Percentiles rank a stretch among this genome's conserved stretches.
Evolutionary conservation across 37 sponge, comb jelly and placozoan species (phyloP).

Genomic region (Eunapius fragilis): DNA sequence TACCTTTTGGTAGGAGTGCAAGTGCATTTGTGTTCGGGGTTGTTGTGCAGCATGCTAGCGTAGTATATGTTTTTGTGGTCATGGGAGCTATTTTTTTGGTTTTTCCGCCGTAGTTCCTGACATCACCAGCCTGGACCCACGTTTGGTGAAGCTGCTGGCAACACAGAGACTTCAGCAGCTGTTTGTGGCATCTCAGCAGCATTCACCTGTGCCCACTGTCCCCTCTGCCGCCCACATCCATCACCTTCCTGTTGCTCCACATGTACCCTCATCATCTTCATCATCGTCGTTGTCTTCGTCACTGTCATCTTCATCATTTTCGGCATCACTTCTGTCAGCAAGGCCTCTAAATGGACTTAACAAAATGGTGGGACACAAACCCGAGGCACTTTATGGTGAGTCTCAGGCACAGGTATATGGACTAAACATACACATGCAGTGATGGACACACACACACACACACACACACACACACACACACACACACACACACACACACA

Average conservation of each 20-base stretch:
- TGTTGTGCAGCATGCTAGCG: no score
- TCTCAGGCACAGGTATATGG: not conserved
- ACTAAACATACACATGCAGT: slow-evolving; percentile 9
- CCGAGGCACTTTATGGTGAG: not conserved
- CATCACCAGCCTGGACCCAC: slow-evolving; percentile 34
- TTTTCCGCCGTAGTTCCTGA: slow-evolving; percentile 60
- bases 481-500: not conserved
- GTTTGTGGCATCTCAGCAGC: slow-evolving; percentile 1
- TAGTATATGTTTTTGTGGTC: no score
- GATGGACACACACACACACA: not conserved
- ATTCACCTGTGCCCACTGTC: not conserved
- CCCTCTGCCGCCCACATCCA: not conserved
- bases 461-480: slow-evolving; percentile 18
- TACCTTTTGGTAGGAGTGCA: not conserved
- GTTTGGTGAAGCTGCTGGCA: slow-evolving; percentile 64
- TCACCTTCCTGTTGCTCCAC: not conserved
- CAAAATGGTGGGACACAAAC: not conserved
- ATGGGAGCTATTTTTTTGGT: not conserved
- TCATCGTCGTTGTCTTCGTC: not conserved
- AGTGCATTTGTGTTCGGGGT: not conserved
- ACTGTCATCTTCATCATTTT: not conserved
- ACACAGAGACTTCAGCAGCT: slow-evolving; percentile 75
- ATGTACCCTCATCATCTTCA: not conserved
- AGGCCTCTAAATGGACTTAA: not conserved
- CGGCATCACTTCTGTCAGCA: not conserved